These are phyloP conservation scores for Mesembrinibis cayennensis DNA, from an alignment of 2,113 vertebrate genomes.

Conservation along the genomic window DNA sequence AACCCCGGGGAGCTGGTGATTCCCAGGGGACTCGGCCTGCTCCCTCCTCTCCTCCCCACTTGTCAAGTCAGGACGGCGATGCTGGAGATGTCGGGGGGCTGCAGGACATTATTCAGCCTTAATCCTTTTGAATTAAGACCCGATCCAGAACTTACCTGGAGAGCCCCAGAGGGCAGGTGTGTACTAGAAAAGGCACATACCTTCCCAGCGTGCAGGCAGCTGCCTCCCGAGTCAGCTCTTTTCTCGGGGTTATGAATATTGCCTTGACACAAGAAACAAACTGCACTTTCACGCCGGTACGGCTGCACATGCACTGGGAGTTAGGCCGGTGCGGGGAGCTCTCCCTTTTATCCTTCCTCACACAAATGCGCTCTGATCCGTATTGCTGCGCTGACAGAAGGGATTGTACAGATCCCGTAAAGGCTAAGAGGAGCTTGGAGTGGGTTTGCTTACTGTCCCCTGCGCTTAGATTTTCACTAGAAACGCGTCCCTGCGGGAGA, in stretches of 20 bases:
- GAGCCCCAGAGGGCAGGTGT: neutral
- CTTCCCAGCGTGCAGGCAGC: neutral
- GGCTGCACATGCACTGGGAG: neutral
- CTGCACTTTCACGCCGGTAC: accelerated
- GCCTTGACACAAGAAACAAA: neutral
- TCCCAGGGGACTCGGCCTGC: accelerated
- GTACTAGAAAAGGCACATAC: neutral
- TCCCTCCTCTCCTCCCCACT: neutral
- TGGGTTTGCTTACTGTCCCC: neutral
- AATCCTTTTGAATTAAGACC: neutral
- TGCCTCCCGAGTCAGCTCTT: neutral
- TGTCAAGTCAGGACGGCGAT: neutral
- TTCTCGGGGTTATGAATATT: neutral
- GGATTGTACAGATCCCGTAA: neutral
- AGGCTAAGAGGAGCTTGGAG: neutral
- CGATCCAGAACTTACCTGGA: neutral
- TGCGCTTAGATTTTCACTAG: neutral
- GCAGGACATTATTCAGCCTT: neutral
- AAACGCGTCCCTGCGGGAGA: accelerated
- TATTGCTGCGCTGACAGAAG: neutral
- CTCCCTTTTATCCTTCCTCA: neutral
- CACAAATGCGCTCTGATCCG: accelerated
- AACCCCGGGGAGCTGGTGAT: accelerated
- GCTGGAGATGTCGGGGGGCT: neutral
- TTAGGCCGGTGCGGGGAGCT: neutral